Evolutionary conservation across 2,797 vertebrate species (phyloP).

Genomic region (Gambusia yucatana): DNA sequence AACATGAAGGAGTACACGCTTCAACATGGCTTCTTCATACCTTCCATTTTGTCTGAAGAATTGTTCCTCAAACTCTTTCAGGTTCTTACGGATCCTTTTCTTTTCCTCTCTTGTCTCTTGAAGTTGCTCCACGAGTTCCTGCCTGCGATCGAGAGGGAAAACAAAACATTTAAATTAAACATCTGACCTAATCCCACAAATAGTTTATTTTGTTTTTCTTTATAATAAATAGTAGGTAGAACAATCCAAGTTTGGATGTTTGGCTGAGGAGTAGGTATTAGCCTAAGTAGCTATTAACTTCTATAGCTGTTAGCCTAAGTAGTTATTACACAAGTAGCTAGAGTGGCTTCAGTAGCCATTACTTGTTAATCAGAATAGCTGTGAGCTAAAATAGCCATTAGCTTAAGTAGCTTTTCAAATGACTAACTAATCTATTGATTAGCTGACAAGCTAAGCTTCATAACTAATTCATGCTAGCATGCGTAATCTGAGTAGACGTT

Average conservation of each 20-base stretch:
- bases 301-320: neutral
- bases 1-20: neutral
- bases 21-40: conserved; percentile 69
- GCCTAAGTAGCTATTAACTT: neutral
- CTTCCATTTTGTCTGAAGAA: conserved; percentile 97
- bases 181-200: neutral
- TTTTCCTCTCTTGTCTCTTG: conserved; percentile 97
- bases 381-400: neutral
- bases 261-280: neutral
- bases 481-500: neutral
- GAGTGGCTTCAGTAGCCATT: neutral
- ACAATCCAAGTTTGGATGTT: neutral
- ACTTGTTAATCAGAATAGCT: neutral
- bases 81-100: conserved; percentile 92
- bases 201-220: neutral
- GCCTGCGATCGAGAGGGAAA: conserved; percentile 71
- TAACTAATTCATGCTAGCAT: neutral
- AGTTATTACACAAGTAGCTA: neutral
- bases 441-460: neutral
- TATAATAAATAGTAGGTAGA: neutral
- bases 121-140: conserved; percentile 94
- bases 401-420: neutral
- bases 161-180: conserved; percentile 9
- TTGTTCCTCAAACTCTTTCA: conserved; percentile 96
- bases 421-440: neutral